These are phyloP conservation scores for Sebastolobus altivelis DNA, from an alignment of 2,797 vertebrate genomes.

Conservation along the genomic window DNA sequence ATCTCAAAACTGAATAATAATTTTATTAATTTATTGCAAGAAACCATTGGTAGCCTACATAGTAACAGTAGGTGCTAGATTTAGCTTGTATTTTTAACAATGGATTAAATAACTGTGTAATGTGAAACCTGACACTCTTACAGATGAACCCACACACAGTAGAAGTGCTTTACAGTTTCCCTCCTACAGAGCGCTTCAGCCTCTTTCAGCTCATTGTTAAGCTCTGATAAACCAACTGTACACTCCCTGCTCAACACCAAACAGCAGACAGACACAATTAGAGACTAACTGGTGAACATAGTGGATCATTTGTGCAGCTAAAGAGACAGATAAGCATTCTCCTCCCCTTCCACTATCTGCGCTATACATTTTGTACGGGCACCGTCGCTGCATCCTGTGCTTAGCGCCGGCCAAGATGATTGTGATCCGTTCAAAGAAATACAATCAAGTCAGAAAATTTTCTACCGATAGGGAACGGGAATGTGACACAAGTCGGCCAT, in stretches of 20 bases:
- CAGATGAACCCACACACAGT: not conserved
- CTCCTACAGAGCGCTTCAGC: not conserved
- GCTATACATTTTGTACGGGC: too few species aligned
- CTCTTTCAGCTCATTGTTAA: not conserved
- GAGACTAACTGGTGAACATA: not conserved
- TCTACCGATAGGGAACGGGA: too few species aligned
- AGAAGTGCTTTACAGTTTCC: not conserved
- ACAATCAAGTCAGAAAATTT: too few species aligned
- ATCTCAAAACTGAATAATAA: not conserved
- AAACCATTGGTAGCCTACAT: not conserved
- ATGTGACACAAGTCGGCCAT: too few species aligned
- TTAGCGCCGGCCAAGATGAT: too few species aligned
- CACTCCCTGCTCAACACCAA: not conserved
- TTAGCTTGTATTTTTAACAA: not conserved
- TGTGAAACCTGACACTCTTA: not conserved
- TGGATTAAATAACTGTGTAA: not conserved
- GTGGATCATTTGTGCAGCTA: not conserved
- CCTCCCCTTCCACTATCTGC: too few species aligned
- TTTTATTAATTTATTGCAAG: not conserved
- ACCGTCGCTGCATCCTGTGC: too few species aligned
- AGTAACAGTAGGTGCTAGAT: not conserved
- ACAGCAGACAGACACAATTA: not conserved
- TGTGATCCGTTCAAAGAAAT: too few species aligned
- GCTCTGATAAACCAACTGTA: not conserved
- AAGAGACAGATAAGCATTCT: not conserved